These are phyloP conservation scores for Hemicordylus capensis DNA, from an alignment of 2,113 vertebrate genomes.

Conservation along the genomic window DNA sequence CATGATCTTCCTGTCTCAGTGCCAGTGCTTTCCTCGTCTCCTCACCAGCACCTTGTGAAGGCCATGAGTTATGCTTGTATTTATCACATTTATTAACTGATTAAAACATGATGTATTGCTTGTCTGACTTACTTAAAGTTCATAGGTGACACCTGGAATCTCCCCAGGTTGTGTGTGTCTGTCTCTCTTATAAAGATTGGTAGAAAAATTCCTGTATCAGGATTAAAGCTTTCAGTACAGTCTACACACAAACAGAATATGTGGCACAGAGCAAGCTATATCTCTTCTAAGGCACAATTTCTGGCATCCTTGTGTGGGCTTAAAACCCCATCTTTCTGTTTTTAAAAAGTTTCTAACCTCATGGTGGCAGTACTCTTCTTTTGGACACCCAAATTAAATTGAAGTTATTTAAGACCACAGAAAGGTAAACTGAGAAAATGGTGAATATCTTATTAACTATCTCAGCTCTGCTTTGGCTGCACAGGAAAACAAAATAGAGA, in stretches of 20 bases:
- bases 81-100: conserved; percentile 71
- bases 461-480: too few relatives aligned
- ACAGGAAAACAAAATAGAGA: background rate
- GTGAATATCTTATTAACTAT: background rate
- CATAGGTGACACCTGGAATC: background rate
- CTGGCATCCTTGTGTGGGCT: background rate
- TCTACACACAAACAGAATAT: background rate
- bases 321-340: background rate
- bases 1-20: conserved; percentile 70
- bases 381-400: background rate
- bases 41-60: conserved; percentile 47
- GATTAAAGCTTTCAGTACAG: background rate
- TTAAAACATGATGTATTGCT: conserved; percentile 42
- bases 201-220: background rate
- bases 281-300: background rate
- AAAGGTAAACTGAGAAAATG: background rate
- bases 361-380: background rate
- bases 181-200: background rate
- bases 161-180: background rate
- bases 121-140: background rate
- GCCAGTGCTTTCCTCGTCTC: conserved; percentile 7
- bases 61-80: conserved; percentile 57
- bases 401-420: background rate
- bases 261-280: background rate
- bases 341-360: background rate